Evolutionary conservation across 2,113 vertebrate species (phyloP), one percentile per base, ranked within the genome.

Genomic region (Cepphus grylle): DNA sequence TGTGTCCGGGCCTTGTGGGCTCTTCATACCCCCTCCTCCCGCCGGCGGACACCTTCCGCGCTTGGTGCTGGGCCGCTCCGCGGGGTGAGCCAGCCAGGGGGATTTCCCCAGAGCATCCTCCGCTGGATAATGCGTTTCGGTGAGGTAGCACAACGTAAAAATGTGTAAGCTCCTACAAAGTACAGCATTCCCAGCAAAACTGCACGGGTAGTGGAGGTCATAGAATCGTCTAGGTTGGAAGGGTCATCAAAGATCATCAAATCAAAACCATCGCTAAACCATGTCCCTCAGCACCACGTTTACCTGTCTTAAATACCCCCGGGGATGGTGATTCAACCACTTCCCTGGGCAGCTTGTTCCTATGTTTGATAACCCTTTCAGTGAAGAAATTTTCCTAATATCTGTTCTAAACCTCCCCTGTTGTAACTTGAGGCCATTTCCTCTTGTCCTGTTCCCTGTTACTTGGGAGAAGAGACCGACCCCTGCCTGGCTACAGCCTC

Each of bases 121-220:
- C 7, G 15, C 43, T 9, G 26, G 8, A 0, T 10, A 2, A 2
- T 3, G 1, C 27, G 0, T 7, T 30, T 26, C 6, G 1, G 49
- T 17, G 53, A 15, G 74, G 36, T 0, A 2, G 32, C 36, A 4
- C 16, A 0, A 1, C 16, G 26, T 9, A 21, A 42, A 11, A 0
- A 1, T 5, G 27, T 0, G 20, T 11, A 9, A 27, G 9, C 27
- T 21, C 27, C 1, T 5, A 0, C 67, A 10, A 8, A 36, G 19
- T 4, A 6, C 15, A 1, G 27, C 7, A 0, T 36, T 34, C 29
- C 23, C 52, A 5, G 42, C 34, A 9, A 12, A 32, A 10, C 72
- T 8, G 30, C 32, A 1, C 13, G 0, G 38, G 50, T 29, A 3
- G 1, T 20, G 6, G 50, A 3, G 27, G 23, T 2, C 59, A 16